Evolutionary conservation across 2,113 vertebrate species (phyloP).

Genomic region (Lampris incognitus): DNA sequence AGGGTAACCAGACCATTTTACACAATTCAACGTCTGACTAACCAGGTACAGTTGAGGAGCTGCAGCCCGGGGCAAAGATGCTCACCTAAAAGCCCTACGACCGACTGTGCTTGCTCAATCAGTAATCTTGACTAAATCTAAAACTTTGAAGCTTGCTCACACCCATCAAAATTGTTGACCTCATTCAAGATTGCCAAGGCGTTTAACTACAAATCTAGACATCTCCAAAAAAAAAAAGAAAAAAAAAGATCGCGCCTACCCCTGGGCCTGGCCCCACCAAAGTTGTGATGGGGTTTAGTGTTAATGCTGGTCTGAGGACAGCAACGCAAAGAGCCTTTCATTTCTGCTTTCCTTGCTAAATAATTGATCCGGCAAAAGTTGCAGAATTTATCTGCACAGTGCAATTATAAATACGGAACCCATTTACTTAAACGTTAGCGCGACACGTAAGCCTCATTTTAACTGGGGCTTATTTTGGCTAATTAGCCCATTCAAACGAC

Average conservation of each 20-base stretch:
- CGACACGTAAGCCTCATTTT: too few species aligned
- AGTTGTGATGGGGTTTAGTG: slow-evolving; percentile 2
- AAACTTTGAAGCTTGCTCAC: too few species aligned
- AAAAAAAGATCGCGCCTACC: slow-evolving; percentile 55
- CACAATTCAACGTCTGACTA: slow-evolving; percentile 3
- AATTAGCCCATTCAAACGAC: too few species aligned
- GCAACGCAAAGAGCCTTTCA: slow-evolving; percentile 27
- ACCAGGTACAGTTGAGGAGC: slow-evolving; percentile 51
- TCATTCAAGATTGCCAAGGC: not conserved
- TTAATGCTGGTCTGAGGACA: slow-evolving; percentile 16
- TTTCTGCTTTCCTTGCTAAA: rapidly evolving
- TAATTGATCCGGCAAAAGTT: too few species aligned
- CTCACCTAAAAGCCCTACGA: not conserved
- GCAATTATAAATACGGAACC: too few species aligned
- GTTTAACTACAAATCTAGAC: too few species aligned
- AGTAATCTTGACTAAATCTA: too few species aligned
- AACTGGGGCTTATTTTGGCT: too few species aligned
- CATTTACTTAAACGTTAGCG: too few species aligned
- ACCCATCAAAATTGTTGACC: not conserved
- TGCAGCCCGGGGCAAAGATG: slow-evolving; percentile 26
- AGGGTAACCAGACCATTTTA: slow-evolving; percentile 17
- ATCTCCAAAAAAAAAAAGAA: slow-evolving; percentile 8
- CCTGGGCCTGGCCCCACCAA: slow-evolving; percentile 41
- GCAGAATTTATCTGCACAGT: too few species aligned
- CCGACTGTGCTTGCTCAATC: too few species aligned